Evolutionary conservation across 2,113 vertebrate genomes (phyloP).

Genomic region (Anarrhichthys ocellatus): DNA sequence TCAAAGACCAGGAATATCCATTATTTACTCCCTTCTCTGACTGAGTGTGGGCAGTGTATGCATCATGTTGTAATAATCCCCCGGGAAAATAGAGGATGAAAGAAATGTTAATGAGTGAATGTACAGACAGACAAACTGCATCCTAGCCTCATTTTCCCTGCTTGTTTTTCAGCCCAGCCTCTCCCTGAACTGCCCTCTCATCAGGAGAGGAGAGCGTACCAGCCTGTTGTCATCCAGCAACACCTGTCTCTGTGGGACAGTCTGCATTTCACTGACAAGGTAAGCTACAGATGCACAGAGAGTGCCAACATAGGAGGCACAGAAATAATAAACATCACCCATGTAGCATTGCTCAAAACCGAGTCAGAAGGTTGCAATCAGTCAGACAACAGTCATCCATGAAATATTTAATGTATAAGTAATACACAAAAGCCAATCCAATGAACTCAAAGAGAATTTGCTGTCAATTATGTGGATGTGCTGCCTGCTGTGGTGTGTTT

Average conservation of each 20-base stretch:
- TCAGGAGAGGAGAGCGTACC: slow-evolving; percentile 61
- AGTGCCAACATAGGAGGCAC: slow-evolving; percentile 6
- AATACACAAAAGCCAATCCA: slow-evolving; percentile 5
- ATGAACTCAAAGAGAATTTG: slow-evolving; percentile 4
- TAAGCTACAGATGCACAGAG: slow-evolving; percentile 55
- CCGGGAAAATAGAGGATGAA: background rate
- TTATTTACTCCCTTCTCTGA: background rate
- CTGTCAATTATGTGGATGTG: slow-evolving; percentile 7
- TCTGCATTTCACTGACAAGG: slow-evolving; percentile 82
- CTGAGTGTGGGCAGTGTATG: background rate
- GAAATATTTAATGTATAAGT: background rate
- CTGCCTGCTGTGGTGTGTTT: background rate
- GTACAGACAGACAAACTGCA: background rate
- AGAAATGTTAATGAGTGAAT: background rate
- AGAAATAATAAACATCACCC: slow-evolving; percentile 4
- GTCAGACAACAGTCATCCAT: slow-evolving; percentile 2
- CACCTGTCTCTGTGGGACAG: slow-evolving; percentile 91
- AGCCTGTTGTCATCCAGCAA: slow-evolving; percentile 75
- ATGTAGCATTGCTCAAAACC: background rate
- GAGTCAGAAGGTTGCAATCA: slow-evolving; percentile 26
- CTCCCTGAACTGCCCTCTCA: slow-evolving; percentile 70
- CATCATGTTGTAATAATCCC: background rate
- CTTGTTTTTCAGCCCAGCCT: slow-evolving; percentile 63
- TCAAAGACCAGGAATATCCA: background rate
- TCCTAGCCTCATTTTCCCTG: background rate